Base-by-base conservation (phyloP, 2,797 vertebrate genomes). In the Macroramphosus scolopax region DNA sequence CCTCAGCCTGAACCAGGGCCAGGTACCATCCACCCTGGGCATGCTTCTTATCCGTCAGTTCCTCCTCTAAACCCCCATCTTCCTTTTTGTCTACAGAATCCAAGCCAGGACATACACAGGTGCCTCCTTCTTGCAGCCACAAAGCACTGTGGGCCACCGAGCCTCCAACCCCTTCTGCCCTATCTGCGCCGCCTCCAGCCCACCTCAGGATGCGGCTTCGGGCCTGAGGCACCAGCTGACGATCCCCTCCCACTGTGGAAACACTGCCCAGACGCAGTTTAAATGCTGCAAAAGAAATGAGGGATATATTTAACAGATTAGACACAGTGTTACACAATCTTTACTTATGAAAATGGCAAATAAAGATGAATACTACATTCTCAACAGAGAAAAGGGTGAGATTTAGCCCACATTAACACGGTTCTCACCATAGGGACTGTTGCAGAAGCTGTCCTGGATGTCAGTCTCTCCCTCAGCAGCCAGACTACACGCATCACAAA, bases 351-450 rank as follows among this genome's bases (percentile, higher is more conserved):
- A 2, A 18, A 20, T 15, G 26, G 11, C 32, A 44, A n/a, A 12
- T 15, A 15, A 12, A 26, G 7, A 42, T 14, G 4, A 32, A 32
- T n/a, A 29, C 17, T 9, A 36, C 2, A 12, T 41, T 42, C 13
- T 1, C 1, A 12, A 26, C 32, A 24, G 2, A 24, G 11, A 17
- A 5, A n/a, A 0, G 8, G 5, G 16, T 38, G 1, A 6, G 1
- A 47, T 56, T 30, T 17, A 37, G 22, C 13, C 14, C 13, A 8
- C 2, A 4, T 12, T 10, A 26, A 46, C 25, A 24, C 9, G 38
- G 18, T 42, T 57, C 87, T 91, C 75, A 92, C 92, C 91, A 56
- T 92, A 93, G 49, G 87, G 81, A 56, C 85, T 88, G 8, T 33
- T 68, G 75, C 92, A 93, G 80, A 89, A 89, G 39, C 85, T 80